phyloP scores from a whole-genome alignment of 1,140 invertebrate genomes.

The Procambarus clarkii region DNA sequence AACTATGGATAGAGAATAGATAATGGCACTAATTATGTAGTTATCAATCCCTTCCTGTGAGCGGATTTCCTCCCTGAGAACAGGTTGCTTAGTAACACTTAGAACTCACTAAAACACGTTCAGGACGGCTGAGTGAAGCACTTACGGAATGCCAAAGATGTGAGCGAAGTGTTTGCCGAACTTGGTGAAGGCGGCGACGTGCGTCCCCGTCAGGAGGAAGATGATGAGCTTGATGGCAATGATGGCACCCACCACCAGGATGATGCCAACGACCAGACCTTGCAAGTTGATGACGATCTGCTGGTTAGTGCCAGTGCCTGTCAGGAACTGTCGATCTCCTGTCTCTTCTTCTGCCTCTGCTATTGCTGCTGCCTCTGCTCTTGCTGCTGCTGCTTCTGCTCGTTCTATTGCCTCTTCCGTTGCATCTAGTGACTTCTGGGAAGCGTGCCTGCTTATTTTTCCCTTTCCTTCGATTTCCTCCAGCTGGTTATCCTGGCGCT shows the following conservation, averaged over 20 bases:
- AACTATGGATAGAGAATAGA: too few relatives aligned
- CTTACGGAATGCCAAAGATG: not conserved
- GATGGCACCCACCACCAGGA: not conserved
- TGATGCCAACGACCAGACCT: not conserved
- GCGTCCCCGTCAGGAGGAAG: not conserved
- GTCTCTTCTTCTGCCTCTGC: not conserved
- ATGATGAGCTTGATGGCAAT: not conserved
- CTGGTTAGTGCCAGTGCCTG: not conserved
- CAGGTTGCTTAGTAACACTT: not conserved
- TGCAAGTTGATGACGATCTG: not conserved
- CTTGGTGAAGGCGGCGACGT: not conserved
- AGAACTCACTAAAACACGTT: not conserved
- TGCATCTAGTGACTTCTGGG: not conserved
- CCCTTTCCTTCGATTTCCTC: too few relatives aligned
- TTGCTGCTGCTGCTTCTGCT: too few relatives aligned
- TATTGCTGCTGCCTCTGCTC: too few relatives aligned
- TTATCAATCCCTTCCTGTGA: too few relatives aligned
- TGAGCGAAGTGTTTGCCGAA: not conserved
- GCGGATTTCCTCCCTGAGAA: too few relatives aligned
- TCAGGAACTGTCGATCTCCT: not conserved
- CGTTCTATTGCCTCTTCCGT: not conserved
- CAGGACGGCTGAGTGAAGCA: not conserved
- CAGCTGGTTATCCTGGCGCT: not conserved
- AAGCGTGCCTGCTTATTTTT: too few relatives aligned
- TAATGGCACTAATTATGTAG: too few relatives aligned